Percentiles rank a stretch among this genome's conserved stretches.
phyloP scores from a whole-genome alignment of 2,888 invertebrate genomes.

The Pegoplata infirma region DNA sequence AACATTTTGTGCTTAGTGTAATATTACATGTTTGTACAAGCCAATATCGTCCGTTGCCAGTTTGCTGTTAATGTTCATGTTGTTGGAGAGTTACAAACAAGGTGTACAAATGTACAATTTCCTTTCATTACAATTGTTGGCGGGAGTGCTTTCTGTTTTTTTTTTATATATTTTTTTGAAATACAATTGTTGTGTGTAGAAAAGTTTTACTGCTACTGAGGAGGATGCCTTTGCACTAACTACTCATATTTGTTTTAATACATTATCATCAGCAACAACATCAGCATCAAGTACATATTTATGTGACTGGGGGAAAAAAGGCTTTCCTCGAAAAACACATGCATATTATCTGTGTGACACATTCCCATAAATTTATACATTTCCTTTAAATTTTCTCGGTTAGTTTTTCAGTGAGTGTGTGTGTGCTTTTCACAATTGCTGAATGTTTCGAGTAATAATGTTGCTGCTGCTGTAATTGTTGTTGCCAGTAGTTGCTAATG shows the following conservation, averaged over 20 bases:
- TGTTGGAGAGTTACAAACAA: background rate
- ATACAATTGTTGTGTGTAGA: background rate
- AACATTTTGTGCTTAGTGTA: too few relatives aligned
- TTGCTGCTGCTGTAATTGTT: constrained; percentile 1
- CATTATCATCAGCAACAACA: constrained; percentile 4
- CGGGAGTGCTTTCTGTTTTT: background rate
- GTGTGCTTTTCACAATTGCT: background rate
- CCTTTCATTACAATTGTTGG: background rate
- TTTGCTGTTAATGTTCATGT: background rate
- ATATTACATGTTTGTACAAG: too few relatives aligned
- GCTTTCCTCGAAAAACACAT: background rate
- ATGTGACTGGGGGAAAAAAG: constrained; percentile 9
- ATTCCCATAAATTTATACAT: constrained; percentile 9
- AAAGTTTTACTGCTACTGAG: background rate
- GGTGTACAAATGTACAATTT: background rate
- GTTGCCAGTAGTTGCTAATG: background rate
- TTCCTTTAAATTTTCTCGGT: background rate
- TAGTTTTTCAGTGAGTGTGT: too few relatives aligned
- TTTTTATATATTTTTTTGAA: background rate
- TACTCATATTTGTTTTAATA: constrained; percentile 9
- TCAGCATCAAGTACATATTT: constrained; percentile 11
- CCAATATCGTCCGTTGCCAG: too few relatives aligned
- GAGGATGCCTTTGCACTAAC: background rate
- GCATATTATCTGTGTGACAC: too few relatives aligned
- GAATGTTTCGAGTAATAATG: too few relatives aligned